Percentiles rank a stretch among this genome's conserved stretches.
These are phyloP conservation scores for Maniola hyperantus DNA, from an alignment of 2,888 invertebrate genomes.

Conservation along the genomic window DNA sequence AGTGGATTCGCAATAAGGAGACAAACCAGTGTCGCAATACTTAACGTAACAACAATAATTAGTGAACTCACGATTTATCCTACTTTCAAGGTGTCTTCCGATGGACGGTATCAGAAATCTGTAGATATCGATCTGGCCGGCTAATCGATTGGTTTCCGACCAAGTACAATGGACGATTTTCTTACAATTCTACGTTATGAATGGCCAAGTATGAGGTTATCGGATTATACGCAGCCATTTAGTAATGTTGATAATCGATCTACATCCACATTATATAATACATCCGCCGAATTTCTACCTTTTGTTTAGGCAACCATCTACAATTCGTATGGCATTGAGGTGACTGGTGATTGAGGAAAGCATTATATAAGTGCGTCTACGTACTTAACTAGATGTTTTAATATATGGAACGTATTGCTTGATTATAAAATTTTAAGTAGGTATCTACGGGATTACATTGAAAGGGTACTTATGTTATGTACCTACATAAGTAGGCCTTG, in stretches of 20 bases:
- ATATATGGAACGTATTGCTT: too few species aligned
- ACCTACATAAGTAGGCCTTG: too few species aligned
- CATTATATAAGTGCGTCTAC: background rate
- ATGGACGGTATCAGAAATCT: slow-evolving; percentile 69
- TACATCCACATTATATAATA: background rate
- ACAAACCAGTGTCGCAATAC: slow-evolving; percentile 70
- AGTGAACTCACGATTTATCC: slow-evolving; percentile 75
- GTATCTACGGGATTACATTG: too few species aligned
- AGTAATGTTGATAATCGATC: slow-evolving; percentile 3
- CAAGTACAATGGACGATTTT: slow-evolving; percentile 41
- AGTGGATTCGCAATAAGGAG: slow-evolving; percentile 66
- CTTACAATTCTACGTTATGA: slow-evolving; percentile 35
- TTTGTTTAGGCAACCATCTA: background rate
- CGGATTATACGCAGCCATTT: slow-evolving; percentile 31
- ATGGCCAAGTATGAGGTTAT: slow-evolving; percentile 35
- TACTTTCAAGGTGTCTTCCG: slow-evolving; percentile 71
- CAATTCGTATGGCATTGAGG: background rate
- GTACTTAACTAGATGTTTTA: too few species aligned
- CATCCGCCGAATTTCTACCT: background rate
- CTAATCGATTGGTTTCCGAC: slow-evolving; percentile 47
- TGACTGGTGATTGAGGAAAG: too few species aligned
- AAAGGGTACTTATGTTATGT: too few species aligned
- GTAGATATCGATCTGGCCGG: slow-evolving; percentile 67
- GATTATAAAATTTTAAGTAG: too few species aligned
- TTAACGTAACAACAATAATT: slow-evolving; percentile 73